Conservation (phyloP, 2,888 invertebrate genomes). For the Tholera decimalis region DNA sequence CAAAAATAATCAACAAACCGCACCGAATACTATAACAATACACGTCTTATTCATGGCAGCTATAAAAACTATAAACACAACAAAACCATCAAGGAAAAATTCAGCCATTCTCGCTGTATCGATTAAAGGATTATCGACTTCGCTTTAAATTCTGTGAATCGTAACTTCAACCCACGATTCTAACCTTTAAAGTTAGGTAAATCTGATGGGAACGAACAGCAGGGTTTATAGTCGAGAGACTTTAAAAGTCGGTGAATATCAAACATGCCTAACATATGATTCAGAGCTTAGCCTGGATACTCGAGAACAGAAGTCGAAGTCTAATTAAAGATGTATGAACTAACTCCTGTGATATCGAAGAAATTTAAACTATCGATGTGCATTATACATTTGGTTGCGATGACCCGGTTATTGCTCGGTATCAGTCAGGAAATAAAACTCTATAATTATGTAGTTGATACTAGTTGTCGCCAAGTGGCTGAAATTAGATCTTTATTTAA, state of each 20-base stretch:
- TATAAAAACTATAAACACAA: slow-evolving; percentile 9
- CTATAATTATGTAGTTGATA: background rate
- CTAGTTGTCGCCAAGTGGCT: too few relatives aligned
- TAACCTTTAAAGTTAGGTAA: slow-evolving; percentile 56
- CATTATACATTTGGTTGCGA: slow-evolving; percentile 3
- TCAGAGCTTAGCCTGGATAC: slow-evolving; percentile 18
- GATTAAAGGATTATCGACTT: slow-evolving; percentile 49
- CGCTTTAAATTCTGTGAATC: slow-evolving; percentile 45
- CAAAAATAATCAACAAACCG: background rate
- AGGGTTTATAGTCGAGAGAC: slow-evolving; percentile 22
- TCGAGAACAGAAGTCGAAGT: slow-evolving; percentile 19
- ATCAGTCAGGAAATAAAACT: background rate
- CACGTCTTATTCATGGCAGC: slow-evolving; percentile 1
- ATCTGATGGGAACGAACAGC: slow-evolving; percentile 42
- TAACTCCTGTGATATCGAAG: slow-evolving; percentile 5
- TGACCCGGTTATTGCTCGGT: background rate
- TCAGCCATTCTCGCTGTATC: slow-evolving; percentile 26
- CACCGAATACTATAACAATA: background rate
- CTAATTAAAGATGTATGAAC: slow-evolving; percentile 15
- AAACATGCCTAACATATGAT: slow-evolving; percentile 39
- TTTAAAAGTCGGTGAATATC: slow-evolving; percentile 40
- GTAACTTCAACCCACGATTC: slow-evolving; percentile 40
- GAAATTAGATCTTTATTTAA: too few relatives aligned
- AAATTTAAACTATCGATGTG: slow-evolving; percentile 17
- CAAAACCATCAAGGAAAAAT: slow-evolving; percentile 24